Evolutionary conservation across 2,113 vertebrate genomes (phyloP).

Genomic region (Microcebus griseorufus): DNA sequence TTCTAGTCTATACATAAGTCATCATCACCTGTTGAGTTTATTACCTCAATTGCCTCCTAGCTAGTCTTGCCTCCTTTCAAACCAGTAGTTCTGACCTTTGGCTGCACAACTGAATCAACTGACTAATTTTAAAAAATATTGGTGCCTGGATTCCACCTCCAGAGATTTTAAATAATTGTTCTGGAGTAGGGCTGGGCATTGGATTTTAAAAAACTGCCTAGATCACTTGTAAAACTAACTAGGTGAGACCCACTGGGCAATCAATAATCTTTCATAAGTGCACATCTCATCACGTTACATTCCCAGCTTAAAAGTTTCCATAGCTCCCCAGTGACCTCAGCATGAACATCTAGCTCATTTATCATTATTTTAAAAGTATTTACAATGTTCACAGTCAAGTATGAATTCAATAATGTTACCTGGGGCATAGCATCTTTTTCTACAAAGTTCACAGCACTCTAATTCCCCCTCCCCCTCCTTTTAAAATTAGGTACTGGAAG

Average conservation of each 20-base stretch:
- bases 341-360: not conserved
- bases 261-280: not conserved
- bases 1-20: not conserved
- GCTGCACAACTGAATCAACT: not conserved
- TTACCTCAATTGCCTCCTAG: not conserved
- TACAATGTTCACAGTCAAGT: not conserved
- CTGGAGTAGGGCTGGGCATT: not conserved
- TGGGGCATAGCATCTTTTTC: not conserved
- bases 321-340: not conserved
- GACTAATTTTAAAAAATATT: not conserved
- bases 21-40: not conserved
- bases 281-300: not conserved
- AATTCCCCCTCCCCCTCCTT: rapidly evolving
- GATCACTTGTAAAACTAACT: not conserved
- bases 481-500: not conserved
- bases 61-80: not conserved
- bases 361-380: not conserved
- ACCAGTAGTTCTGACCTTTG: not conserved
- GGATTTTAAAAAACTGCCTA: not conserved
- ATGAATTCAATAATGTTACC: not conserved
- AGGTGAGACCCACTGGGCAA: not conserved
- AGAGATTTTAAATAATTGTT: not conserved
- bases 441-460: not conserved
- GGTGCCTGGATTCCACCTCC: not conserved
- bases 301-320: not conserved